A percentile compares a stretch with the other conserved stretches of the same genome.
These are phyloP conservation scores for Drosophila lacteicornis DNA, from an alignment of 1,140 invertebrate genomes.

Conservation along the genomic window DNA sequence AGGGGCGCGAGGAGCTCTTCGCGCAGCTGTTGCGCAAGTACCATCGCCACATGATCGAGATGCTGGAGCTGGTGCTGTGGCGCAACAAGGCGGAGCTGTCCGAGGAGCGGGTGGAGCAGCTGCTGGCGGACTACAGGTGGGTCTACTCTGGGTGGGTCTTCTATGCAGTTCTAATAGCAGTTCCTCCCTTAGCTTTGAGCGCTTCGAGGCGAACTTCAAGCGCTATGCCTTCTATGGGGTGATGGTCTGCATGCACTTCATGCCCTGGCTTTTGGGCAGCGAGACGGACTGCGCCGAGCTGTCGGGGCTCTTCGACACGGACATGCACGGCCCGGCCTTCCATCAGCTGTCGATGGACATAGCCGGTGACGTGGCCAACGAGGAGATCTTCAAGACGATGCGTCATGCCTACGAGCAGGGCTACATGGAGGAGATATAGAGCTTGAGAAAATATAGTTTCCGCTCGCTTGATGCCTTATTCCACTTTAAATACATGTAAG, in stretches of 20 bases:
- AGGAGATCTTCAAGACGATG: constrained; percentile 57
- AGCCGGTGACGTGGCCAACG: constrained; percentile 73
- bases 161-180: no score
- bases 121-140: constrained; percentile 57
- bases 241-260: constrained; percentile 75
- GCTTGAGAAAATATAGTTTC: background rate
- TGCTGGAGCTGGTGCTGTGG: constrained; percentile 64
- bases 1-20: constrained; percentile 36
- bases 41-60: constrained; percentile 56
- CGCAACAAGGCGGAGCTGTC: constrained; percentile 41
- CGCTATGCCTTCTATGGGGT: constrained; percentile 78
- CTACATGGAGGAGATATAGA: constrained; percentile 73
- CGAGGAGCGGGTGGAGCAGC: constrained; percentile 47
- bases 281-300: constrained; percentile 62
- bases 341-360: constrained; percentile 58
- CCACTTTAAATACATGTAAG: constrained; percentile 6
- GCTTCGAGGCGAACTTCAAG: constrained; percentile 69
- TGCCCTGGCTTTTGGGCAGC: constrained; percentile 73
- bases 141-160: background rate
- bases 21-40: constrained; percentile 38
- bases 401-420: constrained; percentile 71
- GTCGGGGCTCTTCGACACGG: constrained; percentile 68
- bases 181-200: constrained; percentile 46
- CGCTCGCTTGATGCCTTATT: background rate
- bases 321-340: constrained; percentile 70